These are phyloP conservation scores for Meriones psammophilus DNA, from an alignment of 2,797 vertebrate genomes.

Conservation along the genomic window DNA sequence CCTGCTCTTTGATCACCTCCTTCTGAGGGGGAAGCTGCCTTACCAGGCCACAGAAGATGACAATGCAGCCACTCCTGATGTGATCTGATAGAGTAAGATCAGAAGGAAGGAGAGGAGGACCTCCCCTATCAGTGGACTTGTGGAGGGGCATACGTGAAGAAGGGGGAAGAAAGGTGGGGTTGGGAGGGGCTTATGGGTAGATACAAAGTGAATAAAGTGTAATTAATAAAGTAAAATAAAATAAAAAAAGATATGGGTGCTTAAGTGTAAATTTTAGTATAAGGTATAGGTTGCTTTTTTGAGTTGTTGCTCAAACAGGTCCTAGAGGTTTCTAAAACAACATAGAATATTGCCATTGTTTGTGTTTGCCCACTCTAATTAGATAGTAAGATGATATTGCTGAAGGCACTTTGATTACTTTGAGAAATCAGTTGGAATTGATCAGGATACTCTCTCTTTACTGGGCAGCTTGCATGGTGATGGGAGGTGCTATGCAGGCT, in stretches of 20 bases:
- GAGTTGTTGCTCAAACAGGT: not conserved
- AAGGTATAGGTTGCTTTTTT: not conserved
- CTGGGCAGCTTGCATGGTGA: not conserved
- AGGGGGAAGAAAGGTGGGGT: too few species aligned
- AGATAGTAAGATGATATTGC: not conserved
- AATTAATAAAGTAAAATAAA: too few species aligned
- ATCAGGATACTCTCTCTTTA: not conserved
- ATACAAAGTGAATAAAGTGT: too few species aligned
- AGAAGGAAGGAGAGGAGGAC: too few species aligned
- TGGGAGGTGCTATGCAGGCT: not conserved
- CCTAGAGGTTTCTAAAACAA: not conserved
- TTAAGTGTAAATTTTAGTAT: not conserved
- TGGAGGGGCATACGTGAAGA: too few species aligned
- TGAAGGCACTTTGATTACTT: not conserved
- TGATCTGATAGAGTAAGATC: too few species aligned
- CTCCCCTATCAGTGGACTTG: too few species aligned
- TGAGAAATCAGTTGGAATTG: not conserved
- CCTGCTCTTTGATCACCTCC: too few species aligned
- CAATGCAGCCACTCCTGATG: too few species aligned
- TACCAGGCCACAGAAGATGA: too few species aligned
- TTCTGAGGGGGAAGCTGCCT: too few species aligned
- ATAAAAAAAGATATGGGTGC: not conserved
- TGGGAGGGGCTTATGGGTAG: too few species aligned
- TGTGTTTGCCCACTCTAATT: not conserved
- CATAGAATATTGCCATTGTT: not conserved